A percentile compares a stretch with the other conserved stretches of the same genome.
Evolutionary conservation across 2,113 vertebrate species (phyloP).

Genomic region (Epinephelus cyanopodus): DNA sequence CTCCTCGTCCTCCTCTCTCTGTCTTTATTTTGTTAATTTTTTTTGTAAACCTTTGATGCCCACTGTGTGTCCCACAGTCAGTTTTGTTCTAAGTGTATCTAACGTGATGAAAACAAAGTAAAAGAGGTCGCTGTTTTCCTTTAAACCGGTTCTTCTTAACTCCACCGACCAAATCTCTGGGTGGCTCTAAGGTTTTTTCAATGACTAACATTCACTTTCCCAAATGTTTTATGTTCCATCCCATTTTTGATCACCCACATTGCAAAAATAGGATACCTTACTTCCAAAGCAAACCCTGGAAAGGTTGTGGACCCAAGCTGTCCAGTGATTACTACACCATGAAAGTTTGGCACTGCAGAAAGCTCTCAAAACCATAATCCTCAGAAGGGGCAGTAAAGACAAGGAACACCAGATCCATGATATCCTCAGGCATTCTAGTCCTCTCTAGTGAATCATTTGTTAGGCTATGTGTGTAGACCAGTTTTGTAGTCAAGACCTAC

Average conservation of each 20-base stretch:
- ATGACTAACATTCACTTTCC: slow-evolving; percentile 46
- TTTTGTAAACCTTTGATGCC: slow-evolving; percentile 62
- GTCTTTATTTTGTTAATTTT: slow-evolving; percentile 85
- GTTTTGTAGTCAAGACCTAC: too few species aligned
- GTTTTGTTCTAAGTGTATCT: slow-evolving; percentile 38
- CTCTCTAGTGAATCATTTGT: background rate
- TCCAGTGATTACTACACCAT: background rate
- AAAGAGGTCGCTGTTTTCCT: slow-evolving; percentile 41
- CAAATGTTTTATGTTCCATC: slow-evolving; percentile 25
- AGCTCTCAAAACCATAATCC: background rate
- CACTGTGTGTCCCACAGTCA: slow-evolving; percentile 65
- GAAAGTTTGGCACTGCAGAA: background rate
- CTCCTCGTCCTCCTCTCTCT: slow-evolving; percentile 89
- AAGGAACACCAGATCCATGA: background rate
- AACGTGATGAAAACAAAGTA: slow-evolving; percentile 43
- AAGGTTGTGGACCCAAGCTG: background rate
- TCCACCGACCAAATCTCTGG: slow-evolving; percentile 36
- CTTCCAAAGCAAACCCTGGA: background rate
- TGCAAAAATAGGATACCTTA: slow-evolving; percentile 9
- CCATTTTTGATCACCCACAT: background rate
- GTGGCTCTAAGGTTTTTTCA: slow-evolving; percentile 44
- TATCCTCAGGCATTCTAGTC: background rate
- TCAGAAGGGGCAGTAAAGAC: background rate
- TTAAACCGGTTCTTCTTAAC: slow-evolving; percentile 31
- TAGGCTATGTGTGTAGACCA: background rate